Evolutionary conservation across 2,888 invertebrate genomes (phyloP), one percentile per base, ranked within the genome.

Genomic region (Eumerus sabulonum): DNA sequence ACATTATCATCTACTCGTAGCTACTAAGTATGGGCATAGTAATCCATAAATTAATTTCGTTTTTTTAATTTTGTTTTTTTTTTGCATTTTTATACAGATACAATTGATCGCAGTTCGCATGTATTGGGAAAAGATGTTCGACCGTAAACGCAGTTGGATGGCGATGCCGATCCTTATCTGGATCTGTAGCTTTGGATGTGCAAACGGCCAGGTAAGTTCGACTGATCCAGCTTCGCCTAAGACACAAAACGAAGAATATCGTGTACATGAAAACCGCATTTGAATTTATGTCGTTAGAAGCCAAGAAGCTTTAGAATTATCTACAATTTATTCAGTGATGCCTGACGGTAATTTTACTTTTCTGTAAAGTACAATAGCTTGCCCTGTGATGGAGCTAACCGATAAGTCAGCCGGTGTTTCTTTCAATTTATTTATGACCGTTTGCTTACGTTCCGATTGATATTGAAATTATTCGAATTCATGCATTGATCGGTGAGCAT

Each of bases 101-200:
- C 17, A 38, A 63, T 13, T 54, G 42, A 47, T 27, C 27, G 27
- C 27, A 27, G 27, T 7, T 27, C 27, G 27, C 3, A 60, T 54
- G 53, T 45, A 51, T 47, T 60, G 45, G 60, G 18, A 38, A 36
- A 59, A 44, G 27, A 77, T 77, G 77, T 44, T 53, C 38, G 63
- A 67, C 67, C 63, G 72, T 42, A 67, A 73, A 44, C 72, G 27
- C 27, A 73, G 73, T 73, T 77, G 72, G 77, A 63, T 77, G 17
- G 19, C 67, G 35, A 40, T 77, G 44, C 73, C 77, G 57, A 73
- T 77, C 63, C 73, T 77, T 68, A 77, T 77, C 77, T 77, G 77
- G 73, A 73, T 77, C 63, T 67, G 73, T 53, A 48, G 48, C 72
- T 51, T 73, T 68, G 77, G 73, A 72, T 77, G 59, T 38, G 63